phyloP scores from a whole-genome alignment of 2,888 invertebrate species.

The Ichneumoninae sp. region DNA sequence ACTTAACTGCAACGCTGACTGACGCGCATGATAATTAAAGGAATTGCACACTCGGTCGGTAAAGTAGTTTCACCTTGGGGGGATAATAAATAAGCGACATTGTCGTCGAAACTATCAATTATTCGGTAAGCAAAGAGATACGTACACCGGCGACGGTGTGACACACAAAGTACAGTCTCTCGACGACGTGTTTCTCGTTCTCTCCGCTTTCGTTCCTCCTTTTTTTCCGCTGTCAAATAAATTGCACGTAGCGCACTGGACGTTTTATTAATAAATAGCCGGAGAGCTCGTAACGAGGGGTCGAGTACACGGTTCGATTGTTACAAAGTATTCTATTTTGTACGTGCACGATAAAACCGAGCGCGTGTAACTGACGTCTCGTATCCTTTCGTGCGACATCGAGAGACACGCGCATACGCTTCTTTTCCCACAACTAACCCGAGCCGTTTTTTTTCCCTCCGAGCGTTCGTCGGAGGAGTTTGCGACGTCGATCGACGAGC shows the following conservation, averaged over 20 bases:
- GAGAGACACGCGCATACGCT: slow-evolving; percentile 53
- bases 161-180: slow-evolving; percentile 41
- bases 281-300: slow-evolving; percentile 51
- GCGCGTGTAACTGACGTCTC: slow-evolving; percentile 38
- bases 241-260: slow-evolving; percentile 35
- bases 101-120: slow-evolving; percentile 50
- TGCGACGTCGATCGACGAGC: slow-evolving; percentile 23
- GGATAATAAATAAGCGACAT: slow-evolving; percentile 42
- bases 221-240: slow-evolving; percentile 52
- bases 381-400: slow-evolving; percentile 55
- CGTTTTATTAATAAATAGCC: slow-evolving; percentile 59
- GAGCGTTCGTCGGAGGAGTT: not conserved
- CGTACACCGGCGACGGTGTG: slow-evolving; percentile 22
- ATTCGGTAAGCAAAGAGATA: slow-evolving; percentile 39
- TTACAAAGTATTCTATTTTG: slow-evolving; percentile 50
- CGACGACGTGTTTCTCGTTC: slow-evolving; percentile 51
- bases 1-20: not conserved
- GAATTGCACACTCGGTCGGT: slow-evolving; percentile 14
- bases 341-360: not conserved
- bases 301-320: slow-evolving; percentile 36
- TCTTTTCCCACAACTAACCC: slow-evolving; percentile 55
- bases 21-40: not conserved
- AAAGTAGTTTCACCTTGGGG: slow-evolving; percentile 21
- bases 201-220: not conserved
- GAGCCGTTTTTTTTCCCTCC: not conserved